These are phyloP conservation scores for Steinernema feltiae DNA, from an alignment of 1,140 invertebrate species.

Conservation along the genomic window DNA sequence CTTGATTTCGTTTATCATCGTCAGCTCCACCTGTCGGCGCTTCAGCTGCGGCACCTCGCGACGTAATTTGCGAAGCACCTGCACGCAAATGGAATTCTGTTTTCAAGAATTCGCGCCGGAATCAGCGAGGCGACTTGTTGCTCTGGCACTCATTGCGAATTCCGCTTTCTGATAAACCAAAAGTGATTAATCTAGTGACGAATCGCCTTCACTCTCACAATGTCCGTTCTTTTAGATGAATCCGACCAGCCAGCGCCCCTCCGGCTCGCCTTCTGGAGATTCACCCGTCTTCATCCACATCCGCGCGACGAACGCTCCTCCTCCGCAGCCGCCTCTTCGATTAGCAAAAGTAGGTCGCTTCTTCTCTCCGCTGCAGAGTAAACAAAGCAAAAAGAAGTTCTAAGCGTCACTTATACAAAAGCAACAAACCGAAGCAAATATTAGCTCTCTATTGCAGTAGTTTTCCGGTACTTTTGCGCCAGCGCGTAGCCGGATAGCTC, in stretches of 20 bases:
- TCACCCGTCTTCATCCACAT: not conserved
- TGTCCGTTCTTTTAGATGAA: not conserved
- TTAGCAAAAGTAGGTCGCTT: constrained; percentile 4
- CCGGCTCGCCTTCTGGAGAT: not conserved
- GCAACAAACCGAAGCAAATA: no score
- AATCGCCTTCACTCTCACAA: not conserved
- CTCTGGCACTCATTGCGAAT: not conserved
- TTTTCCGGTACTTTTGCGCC: no score
- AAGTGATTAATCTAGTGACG: not conserved
- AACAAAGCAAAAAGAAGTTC: not conserved
- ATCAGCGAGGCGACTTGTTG: not conserved
- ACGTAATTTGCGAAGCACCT: not conserved
- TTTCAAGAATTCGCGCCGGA: not conserved
- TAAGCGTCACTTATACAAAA: no score
- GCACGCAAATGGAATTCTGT: not conserved
- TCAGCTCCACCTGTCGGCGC: not conserved
- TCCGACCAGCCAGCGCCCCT: not conserved
- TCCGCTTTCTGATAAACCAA: not conserved
- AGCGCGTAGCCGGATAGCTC: no score
- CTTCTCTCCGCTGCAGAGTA: not conserved
- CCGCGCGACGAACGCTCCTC: not conserved
- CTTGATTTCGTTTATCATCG: not conserved
- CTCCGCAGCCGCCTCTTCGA: not conserved
- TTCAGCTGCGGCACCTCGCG: not conserved
- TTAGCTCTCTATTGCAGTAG: no score